Conservation (phyloP, 1,140 invertebrate species). For the Rhyacophila brunnea region DNA sequence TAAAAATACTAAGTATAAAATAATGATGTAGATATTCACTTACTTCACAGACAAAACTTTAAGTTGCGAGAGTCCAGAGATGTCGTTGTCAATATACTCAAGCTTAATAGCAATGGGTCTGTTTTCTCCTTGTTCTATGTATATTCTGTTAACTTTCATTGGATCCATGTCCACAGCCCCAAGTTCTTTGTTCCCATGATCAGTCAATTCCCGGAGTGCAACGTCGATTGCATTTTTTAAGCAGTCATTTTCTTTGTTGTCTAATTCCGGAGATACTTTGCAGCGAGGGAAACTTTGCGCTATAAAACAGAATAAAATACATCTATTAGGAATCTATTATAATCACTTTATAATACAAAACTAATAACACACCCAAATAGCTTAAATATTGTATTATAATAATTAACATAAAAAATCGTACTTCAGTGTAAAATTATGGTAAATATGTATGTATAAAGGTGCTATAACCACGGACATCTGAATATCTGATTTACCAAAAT, state of each 20-base stretch:
- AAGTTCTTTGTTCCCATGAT: constrained; percentile 20
- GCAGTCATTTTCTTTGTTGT: constrained; percentile 31
- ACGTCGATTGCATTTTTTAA: constrained; percentile 16
- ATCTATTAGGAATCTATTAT: no score
- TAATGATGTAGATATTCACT: no score
- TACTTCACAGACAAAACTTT: constrained; percentile 21
- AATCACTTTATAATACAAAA: no score
- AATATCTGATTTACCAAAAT: no score
- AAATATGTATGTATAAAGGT: no score
- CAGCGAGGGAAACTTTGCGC: constrained; percentile 23
- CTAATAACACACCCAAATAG: no score
- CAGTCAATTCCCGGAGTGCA: constrained; percentile 11
- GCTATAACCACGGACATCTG: no score
- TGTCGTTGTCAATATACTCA: constrained; percentile 19
- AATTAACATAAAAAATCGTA: no score
- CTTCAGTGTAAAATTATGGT: no score
- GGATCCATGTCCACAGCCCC: constrained; percentile 27
- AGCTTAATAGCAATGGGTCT: constrained; percentile 29
- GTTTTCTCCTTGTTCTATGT: constrained; percentile 25
- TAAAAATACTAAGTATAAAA: no score
- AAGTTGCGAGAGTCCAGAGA: constrained; percentile 8
- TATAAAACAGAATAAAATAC: no score
- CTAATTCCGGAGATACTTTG: constrained; percentile 27
- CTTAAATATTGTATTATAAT: no score
- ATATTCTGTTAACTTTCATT: constrained; percentile 17